Conservation (phyloP, 2,888 invertebrate species). For the Xestia sexstrigata region DNA sequence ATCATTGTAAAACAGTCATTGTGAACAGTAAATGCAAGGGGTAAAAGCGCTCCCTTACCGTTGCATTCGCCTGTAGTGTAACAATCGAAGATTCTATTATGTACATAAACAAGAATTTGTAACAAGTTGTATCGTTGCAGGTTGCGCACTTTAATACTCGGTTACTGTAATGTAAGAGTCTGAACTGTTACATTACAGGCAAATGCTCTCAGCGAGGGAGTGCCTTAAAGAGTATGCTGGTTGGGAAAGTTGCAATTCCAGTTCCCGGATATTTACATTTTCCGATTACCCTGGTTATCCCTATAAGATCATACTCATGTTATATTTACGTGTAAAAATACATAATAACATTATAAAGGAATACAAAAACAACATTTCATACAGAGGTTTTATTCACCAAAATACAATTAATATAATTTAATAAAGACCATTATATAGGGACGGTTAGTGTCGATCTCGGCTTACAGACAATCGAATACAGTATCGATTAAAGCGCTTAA, state of each 20-base stretch:
- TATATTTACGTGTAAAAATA: constrained; percentile 3
- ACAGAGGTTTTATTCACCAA: constrained; percentile 60
- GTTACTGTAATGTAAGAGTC: neutral
- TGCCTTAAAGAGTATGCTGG: neutral
- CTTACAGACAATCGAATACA: constrained; percentile 57
- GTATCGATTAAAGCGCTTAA: constrained; percentile 49
- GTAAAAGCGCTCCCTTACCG: neutral
- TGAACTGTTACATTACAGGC: neutral
- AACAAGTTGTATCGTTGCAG: neutral
- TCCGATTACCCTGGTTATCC: neutral
- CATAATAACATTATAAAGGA: constrained; percentile 23
- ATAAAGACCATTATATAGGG: constrained; percentile 37
- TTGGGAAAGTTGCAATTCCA: neutral
- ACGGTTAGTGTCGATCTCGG: constrained; percentile 52
- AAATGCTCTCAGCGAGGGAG: neutral
- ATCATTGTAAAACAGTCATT: neutral
- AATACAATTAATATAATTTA: constrained; percentile 43
- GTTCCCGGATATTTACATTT: neutral
- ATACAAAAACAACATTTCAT: constrained; percentile 63
- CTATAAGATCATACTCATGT: neutral
- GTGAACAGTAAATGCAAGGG: constrained; percentile 1
- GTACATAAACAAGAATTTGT: neutral
- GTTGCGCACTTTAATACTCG: neutral
- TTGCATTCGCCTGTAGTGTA: neutral
- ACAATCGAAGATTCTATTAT: neutral